A percentile compares a stretch with the other conserved stretches of the same genome.
Conservation (phyloP, 2,888 invertebrate genomes). For the Sarcophaga variegata region DNA sequence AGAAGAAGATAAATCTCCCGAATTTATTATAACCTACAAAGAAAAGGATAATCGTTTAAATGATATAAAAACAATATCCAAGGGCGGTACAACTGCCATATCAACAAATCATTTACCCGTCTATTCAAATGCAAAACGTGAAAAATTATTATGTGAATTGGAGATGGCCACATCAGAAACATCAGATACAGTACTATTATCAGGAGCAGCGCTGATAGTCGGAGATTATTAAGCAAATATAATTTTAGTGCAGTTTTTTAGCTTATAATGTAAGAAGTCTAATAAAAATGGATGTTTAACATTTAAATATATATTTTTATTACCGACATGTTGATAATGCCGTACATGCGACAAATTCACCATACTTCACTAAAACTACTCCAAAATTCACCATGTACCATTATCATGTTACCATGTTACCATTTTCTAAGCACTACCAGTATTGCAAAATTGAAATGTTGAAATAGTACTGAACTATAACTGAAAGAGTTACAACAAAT, state of each 20-base stretch:
- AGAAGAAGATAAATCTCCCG: constrained; percentile 71
- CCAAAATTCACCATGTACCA: too few relatives aligned
- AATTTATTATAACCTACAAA: constrained; percentile 74
- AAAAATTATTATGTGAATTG: constrained; percentile 78
- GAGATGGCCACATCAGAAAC: constrained; percentile 74
- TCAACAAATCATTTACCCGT: constrained; percentile 74
- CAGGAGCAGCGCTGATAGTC: constrained; percentile 80
- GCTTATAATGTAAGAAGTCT: neutral
- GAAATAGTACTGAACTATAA: too few relatives aligned
- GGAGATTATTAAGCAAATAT: constrained; percentile 73
- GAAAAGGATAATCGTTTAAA: constrained; percentile 52
- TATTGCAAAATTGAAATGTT: too few relatives aligned
- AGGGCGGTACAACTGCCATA: neutral
- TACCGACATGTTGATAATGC: too few relatives aligned
- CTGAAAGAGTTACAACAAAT: too few relatives aligned
- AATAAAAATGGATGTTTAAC: neutral
- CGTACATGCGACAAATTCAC: too few relatives aligned
- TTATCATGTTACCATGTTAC: too few relatives aligned
- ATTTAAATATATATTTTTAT: neutral
- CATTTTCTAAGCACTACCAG: too few relatives aligned
- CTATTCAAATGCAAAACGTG: constrained; percentile 76
- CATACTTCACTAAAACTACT: too few relatives aligned
- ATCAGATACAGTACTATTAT: constrained; percentile 76
- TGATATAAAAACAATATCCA: constrained; percentile 48
- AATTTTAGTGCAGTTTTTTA: neutral